These are phyloP conservation scores for Ardeotis arabs DNA, from an alignment of 2,113 vertebrate species.

Conservation along the genomic window DNA sequence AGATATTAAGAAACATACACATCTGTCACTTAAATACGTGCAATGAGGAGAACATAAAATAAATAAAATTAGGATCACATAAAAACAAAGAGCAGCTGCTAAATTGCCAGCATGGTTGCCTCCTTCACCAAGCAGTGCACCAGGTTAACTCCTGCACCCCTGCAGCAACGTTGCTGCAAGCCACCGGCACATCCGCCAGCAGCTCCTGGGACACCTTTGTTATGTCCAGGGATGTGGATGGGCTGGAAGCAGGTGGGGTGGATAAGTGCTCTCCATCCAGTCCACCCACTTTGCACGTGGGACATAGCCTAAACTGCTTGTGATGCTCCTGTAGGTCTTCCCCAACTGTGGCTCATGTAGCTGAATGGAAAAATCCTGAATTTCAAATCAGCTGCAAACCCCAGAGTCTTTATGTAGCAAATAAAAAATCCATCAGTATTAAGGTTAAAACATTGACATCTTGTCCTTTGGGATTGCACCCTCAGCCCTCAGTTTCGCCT, in stretches of 20 bases:
- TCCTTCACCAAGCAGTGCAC: background rate
- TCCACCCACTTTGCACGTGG: background rate
- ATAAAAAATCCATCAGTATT: background rate
- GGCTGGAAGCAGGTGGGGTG: background rate
- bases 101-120: background rate
- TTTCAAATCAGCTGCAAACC: background rate
- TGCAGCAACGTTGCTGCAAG: background rate
- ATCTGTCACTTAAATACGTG: slow-evolving; percentile 13
- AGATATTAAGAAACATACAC: slow-evolving; percentile 33
- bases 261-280: background rate
- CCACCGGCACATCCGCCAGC: background rate
- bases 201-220: background rate
- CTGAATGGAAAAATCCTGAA: rapidly evolving
- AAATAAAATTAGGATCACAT: slow-evolving; percentile 31
- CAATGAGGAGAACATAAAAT: slow-evolving; percentile 28
- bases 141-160: background rate
- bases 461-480: background rate
- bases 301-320: rapidly evolving
- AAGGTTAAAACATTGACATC: background rate
- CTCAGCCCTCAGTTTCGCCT: background rate
- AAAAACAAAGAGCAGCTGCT: background rate
- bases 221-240: background rate
- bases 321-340: background rate
- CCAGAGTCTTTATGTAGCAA: background rate
- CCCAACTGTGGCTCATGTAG: rapidly evolving